Evolutionary conservation across 30 jellyfish, hydroid and myxozoan genomes (phyloP).

Genomic region (Cassiopea andromeda): DNA sequence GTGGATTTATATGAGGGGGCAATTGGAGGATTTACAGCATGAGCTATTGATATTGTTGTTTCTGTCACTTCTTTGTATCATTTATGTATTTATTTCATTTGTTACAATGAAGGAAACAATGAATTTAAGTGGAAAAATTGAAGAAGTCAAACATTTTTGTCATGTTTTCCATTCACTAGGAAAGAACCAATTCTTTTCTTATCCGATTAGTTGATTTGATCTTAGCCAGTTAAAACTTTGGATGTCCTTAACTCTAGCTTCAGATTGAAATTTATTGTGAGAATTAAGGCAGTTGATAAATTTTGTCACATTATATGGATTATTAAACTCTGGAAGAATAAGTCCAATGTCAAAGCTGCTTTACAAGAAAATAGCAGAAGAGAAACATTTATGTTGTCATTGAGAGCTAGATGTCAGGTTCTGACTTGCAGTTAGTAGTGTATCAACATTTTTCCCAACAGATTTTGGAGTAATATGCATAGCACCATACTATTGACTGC

Average conservation of each 20-base stretch:
- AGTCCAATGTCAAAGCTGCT: background rate
- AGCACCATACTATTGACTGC: background rate
- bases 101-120: no score
- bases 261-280: conserved; percentile 21
- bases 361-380: background rate
- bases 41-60: no score
- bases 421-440: background rate
- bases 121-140: no score
- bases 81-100: no score
- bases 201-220: background rate
- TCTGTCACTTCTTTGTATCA: no score
- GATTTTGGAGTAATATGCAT: background rate
- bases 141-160: no score
- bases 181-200: background rate
- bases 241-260: background rate
- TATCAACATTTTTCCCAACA: background rate
- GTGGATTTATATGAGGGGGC: no score
- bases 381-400: background rate
- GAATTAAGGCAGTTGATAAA: background rate
- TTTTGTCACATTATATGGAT: background rate
- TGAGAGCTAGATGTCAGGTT: background rate
- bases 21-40: no score
- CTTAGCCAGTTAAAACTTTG: background rate
- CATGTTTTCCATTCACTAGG: no score
- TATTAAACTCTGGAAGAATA: background rate